Evolutionary conservation across 2,113 vertebrate species (phyloP).

Genomic region (Labeo catla): DNA sequence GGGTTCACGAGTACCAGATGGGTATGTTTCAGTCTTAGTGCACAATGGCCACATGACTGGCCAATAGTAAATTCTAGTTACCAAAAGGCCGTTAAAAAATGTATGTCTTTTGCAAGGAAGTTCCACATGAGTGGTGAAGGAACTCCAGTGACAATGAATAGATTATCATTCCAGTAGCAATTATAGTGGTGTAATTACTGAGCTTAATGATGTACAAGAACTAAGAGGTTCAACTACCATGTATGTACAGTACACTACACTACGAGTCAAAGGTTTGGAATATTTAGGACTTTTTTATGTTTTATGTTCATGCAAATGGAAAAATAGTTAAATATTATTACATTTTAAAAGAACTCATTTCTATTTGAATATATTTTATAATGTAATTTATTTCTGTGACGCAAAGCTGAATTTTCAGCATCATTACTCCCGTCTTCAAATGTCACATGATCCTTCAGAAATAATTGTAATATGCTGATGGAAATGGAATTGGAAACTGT

Average conservation of each 20-base stretch:
- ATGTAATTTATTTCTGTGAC: background rate
- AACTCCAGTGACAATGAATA: conserved; percentile 7
- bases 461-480: background rate
- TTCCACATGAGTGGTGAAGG: conserved; percentile 16
- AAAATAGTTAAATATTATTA: background rate
- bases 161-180: background rate
- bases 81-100: background rate
- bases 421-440: no score
- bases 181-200: conserved; percentile 17
- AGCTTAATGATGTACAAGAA: background rate
- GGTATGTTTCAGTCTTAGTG: background rate
- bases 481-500: background rate
- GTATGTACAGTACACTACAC: background rate
- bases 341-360: background rate
- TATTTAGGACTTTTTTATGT: no score
- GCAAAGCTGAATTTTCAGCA: no score
- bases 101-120: background rate
- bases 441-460: background rate
- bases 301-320: no score
- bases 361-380: background rate
- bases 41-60: background rate
- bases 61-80: conserved; percentile 4
- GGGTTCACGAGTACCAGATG: background rate
- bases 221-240: background rate
- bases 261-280: background rate